Conservation (phyloP, 2,888 invertebrate species). For the Gisinianus flammeolus region DNA sequence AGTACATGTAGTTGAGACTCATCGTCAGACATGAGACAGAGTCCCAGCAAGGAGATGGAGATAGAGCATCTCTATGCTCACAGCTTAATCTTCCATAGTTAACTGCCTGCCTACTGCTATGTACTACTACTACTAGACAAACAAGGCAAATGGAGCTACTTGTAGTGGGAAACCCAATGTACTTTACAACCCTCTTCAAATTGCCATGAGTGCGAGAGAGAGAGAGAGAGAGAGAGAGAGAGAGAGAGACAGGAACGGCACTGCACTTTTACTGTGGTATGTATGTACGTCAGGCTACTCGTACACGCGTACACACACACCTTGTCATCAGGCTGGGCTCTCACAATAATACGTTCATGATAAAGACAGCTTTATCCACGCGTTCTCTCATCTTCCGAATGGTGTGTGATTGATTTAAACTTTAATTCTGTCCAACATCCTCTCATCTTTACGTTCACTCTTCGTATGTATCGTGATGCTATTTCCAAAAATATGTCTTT, state of each 20-base stretch:
- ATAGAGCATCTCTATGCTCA: not conserved
- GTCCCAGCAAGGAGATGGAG: not conserved
- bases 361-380: too few species aligned
- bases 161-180: slow-evolving; percentile 29
- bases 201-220: slow-evolving; percentile 11
- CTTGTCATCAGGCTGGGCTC: too few species aligned
- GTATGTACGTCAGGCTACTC: too few species aligned
- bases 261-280: not conserved
- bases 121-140: slow-evolving; percentile 12
- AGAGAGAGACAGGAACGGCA: not conserved
- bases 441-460: too few species aligned
- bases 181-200: slow-evolving; percentile 40
- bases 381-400: too few species aligned
- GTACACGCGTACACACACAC: too few species aligned
- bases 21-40: too few species aligned
- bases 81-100: slow-evolving; percentile 37
- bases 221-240: not conserved
- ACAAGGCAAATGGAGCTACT: slow-evolving; percentile 32
- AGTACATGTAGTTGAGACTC: too few species aligned
- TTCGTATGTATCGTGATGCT: too few species aligned
- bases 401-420: slow-evolving; percentile 35
- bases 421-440: slow-evolving; percentile 25
- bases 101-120: slow-evolving; percentile 6
- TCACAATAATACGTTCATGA: too few species aligned
- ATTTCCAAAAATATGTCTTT: too few species aligned